These are phyloP conservation scores for Brachionus paranguensis DNA, from an alignment of 1,140 invertebrate species.

Conservation along the genomic window DNA sequence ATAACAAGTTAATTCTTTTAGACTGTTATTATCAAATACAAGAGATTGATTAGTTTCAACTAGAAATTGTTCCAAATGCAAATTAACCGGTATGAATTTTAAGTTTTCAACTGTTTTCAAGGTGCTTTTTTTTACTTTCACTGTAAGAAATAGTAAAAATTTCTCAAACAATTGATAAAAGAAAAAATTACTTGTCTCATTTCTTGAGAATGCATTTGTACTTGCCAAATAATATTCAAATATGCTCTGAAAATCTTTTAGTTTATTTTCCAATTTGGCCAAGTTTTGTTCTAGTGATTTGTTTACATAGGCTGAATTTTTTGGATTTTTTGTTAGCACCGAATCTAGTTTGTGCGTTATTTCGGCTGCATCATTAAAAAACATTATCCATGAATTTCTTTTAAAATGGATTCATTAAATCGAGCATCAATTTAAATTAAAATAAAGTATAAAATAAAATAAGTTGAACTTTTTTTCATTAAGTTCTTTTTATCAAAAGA, in stretches of 20 bases:
- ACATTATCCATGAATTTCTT: conserved; percentile 27
- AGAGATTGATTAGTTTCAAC: conserved; percentile 6
- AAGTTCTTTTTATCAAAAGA: no score
- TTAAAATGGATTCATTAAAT: not conserved
- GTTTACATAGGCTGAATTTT: not conserved
- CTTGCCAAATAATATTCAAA: conserved; percentile 17
- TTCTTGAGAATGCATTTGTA: not conserved
- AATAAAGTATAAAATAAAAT: no score
- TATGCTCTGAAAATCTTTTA: not conserved
- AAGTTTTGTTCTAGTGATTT: not conserved
- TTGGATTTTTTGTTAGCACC: not conserved
- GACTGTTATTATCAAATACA: not conserved
- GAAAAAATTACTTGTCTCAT: not conserved
- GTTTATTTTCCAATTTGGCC: not conserved
- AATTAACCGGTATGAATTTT: conserved; percentile 33
- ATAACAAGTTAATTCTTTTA: not conserved
- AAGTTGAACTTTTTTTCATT: no score
- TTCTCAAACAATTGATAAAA: not conserved
- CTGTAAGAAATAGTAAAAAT: not conserved
- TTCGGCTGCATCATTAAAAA: not conserved
- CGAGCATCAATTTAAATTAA: no score
- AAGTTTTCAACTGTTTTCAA: conserved; percentile 26
- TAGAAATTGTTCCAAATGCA: conserved; percentile 35
- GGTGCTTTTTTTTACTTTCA: conserved; percentile 14
- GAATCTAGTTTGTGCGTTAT: not conserved